These are phyloP conservation scores for Patella vulgata DNA, from an alignment of 1,140 invertebrate species.

Conservation along the genomic window DNA sequence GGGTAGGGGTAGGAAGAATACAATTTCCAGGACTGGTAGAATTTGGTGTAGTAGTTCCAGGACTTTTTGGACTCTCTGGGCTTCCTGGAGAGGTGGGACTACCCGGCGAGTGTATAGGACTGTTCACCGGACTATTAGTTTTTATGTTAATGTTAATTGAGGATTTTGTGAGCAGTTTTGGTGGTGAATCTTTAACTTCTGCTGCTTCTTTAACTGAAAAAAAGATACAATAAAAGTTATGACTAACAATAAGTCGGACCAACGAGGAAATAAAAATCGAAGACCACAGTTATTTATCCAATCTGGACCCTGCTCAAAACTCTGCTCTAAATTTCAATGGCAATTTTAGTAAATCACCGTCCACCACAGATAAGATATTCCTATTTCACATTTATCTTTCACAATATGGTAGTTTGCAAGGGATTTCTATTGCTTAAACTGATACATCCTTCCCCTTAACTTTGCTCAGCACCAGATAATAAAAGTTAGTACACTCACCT, in stretches of 20 bases:
- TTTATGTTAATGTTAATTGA: conserved; percentile 61
- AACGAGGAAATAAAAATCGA: too few species aligned
- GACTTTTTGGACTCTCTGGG: conserved; percentile 42
- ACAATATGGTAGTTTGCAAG: too few species aligned
- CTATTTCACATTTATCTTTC: too few species aligned
- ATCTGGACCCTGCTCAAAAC: too few species aligned
- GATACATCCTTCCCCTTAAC: too few species aligned
- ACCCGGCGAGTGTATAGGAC: conserved; percentile 40
- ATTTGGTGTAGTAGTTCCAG: conserved; percentile 36
- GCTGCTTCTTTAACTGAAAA: conserved; percentile 57
- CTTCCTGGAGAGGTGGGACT: conserved; percentile 41
- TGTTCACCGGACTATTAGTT: conserved; percentile 44
- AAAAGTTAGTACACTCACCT: conserved; percentile 32
- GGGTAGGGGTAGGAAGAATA: conserved; percentile 29
- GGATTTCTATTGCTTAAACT: too few species aligned
- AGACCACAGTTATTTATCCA: too few species aligned
- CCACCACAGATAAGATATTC: too few species aligned
- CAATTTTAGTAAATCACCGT: too few species aligned
- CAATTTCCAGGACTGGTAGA: neutral
- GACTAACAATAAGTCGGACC: too few species aligned
- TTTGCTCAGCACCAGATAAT: conserved; percentile 9
- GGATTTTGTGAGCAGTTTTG: conserved; percentile 51
- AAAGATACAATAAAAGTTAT: conserved; percentile 23
- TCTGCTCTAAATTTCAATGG: too few species aligned
- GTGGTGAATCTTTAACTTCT: conserved; percentile 49